These are phyloP conservation scores for Hypomecis punctinalis DNA, from an alignment of 2,888 invertebrate species.

Conservation along the genomic window DNA sequence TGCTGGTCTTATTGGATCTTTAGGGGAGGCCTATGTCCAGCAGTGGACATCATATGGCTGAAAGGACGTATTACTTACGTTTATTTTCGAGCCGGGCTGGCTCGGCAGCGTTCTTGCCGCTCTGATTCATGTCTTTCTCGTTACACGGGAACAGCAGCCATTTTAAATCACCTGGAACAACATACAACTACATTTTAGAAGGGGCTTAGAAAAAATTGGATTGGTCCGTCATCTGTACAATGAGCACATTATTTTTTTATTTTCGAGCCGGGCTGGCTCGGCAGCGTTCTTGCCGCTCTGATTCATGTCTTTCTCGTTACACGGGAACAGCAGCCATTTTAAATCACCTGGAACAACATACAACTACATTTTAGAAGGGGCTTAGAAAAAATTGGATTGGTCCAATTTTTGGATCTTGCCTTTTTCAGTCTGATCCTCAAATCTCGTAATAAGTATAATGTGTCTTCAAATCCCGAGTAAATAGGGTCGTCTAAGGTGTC, in stretches of 20 bases:
- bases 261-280: slow-evolving; percentile 76
- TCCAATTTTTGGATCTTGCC: too few relatives aligned
- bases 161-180: slow-evolving; percentile 67
- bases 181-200: neutral
- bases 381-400: too few relatives aligned
- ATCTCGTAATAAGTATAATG: too few relatives aligned
- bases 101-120: slow-evolving; percentile 80
- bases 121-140: slow-evolving; percentile 65
- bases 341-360: slow-evolving; percentile 59
- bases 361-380: neutral
- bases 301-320: slow-evolving; percentile 67
- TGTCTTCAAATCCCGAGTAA: too few relatives aligned
- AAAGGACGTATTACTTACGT: slow-evolving; percentile 76
- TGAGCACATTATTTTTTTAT: too few relatives aligned
- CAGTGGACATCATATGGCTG: too few relatives aligned
- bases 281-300: slow-evolving; percentile 78
- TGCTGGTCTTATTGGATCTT: too few relatives aligned
- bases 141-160: slow-evolving; percentile 68
- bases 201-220: too few relatives aligned
- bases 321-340: slow-evolving; percentile 68
- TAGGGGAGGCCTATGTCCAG: too few relatives aligned
- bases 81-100: slow-evolving; percentile 75
- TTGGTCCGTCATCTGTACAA: too few relatives aligned
- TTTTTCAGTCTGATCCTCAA: too few relatives aligned
- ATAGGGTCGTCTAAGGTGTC: too few relatives aligned